Evolutionary conservation across 2,888 invertebrate genomes (phyloP), one percentile per base, ranked within the genome.

Genomic region (Loripinus fragilis): DNA sequence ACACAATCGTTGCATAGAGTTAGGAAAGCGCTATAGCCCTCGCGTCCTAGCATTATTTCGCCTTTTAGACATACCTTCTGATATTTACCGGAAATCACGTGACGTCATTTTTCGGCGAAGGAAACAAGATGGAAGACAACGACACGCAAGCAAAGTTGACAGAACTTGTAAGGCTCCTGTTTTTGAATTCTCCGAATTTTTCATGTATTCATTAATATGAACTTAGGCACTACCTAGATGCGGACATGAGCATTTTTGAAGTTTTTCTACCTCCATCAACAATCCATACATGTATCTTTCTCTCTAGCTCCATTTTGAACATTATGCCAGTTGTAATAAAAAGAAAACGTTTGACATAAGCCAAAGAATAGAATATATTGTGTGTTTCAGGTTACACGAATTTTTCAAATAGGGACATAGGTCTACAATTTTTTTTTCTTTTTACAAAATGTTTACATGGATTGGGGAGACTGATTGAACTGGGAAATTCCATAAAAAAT

Each of bases 91-190:
- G n/a, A 52, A 25, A 15, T 78, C 78, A 78, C 74, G 78, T 78
- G 78, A 78, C 25, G 38, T 38, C 12, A 38, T 5, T 8, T 38
- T 12, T 20, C 70, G 65, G 50, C 38, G 48, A 38, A 45, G 50
- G 69, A 70, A 70, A 69, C 78, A 78, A 78, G 71, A 78, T 78
- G 78, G 78, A 70, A 69, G 78, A 74, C 66, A 38, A 41, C 41
- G 78, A 78, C 78, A 78, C 78, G 78, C 78, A 78, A 67, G 78
- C 78, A 78, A 25, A 52, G 23, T 52, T 52, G 52, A 52, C 52
- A 52, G 52, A 23, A 20, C 25, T 52, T 25, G 52, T 52, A 25
- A 52, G 52, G 23, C 25, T 25, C 20, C n/a, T 17, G 17, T 48
- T 5, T 48, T 17, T 10, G 3, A 48, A 15, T 15, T 15, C 3